Evolutionary conservation across 2,797 vertebrate species (phyloP), one percentile per base, ranked within the genome.

Genomic region (Botia kubotai): DNA sequence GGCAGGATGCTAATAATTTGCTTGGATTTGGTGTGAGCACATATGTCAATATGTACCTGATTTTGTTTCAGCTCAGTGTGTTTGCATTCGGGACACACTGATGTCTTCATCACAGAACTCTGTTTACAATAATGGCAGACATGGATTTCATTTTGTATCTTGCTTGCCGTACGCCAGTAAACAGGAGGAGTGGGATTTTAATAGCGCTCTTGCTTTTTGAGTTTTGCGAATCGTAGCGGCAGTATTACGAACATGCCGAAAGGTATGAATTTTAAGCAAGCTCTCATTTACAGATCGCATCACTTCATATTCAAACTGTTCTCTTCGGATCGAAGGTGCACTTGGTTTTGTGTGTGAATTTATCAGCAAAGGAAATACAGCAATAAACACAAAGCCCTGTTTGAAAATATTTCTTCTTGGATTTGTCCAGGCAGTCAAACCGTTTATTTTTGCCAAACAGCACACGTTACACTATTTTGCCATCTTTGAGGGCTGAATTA

Each of bases 241-340:
- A 7, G 70, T 36, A 53, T 82, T 76, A 57, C 53, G 39, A 74
- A 82, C 58, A 72, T 85, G 58, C 48, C 77, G 75, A 66, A 68
- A 84, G 19, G 43, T 86, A 87, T 91, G 81, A 86, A 90, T 90
- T 85, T 87, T 88, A 81, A 89, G 87, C 89, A 78, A 72, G 63
- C 66, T 36, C 83, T 74, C 72, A 73, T 79, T 68, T 70, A 69
- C 80, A 83, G 79, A 77, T 76, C 72, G 48, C 84, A 81, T 87
- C 85, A 76, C 77, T 83, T 85, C 84, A 89, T 86, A 71, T 65
- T 62, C 46, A 57, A 84, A 85, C 88, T 80, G 46, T 80, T 80
- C 63, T 72, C 48, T 71, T 89, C 82, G 77, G 19, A 87, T 90
- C 85, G 52, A 78, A 73, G 36, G 71, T 83, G 74, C 89, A 84